These are phyloP conservation scores for Raja brachyura DNA, from an alignment of 2,113 vertebrate species.

Conservation along the genomic window DNA sequence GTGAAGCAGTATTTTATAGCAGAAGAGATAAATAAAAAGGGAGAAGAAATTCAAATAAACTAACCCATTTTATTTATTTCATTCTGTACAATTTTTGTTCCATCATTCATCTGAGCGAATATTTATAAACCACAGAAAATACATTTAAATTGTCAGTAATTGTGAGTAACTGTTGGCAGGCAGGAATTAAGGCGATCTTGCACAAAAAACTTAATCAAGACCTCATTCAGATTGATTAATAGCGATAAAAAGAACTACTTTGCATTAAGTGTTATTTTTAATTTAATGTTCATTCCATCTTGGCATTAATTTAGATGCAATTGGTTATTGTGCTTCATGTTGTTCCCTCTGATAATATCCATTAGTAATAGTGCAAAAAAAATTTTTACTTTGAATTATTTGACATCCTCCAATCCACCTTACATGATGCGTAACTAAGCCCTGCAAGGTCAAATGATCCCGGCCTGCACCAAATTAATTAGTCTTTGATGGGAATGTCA, in stretches of 20 bases:
- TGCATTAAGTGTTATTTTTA: background rate
- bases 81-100: background rate
- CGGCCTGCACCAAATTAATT: background rate
- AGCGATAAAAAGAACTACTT: background rate
- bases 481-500: background rate
- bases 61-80: background rate
- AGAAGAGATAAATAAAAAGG: background rate
- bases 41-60: background rate
- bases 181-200: background rate
- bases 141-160: background rate
- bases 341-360: background rate
- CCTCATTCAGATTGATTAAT: too few species aligned
- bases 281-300: background rate
- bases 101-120: background rate
- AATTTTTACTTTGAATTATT: background rate
- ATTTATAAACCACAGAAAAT: background rate
- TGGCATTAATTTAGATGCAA: background rate
- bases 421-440: background rate
- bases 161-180: background rate
- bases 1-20: background rate
- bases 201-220: too few species aligned
- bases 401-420: background rate
- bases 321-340: background rate
- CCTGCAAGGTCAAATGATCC: background rate
- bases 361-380: background rate